These are phyloP conservation scores for Sebastes matsubarae DNA, from an alignment of 2,797 vertebrate genomes.

Conservation along the genomic window DNA sequence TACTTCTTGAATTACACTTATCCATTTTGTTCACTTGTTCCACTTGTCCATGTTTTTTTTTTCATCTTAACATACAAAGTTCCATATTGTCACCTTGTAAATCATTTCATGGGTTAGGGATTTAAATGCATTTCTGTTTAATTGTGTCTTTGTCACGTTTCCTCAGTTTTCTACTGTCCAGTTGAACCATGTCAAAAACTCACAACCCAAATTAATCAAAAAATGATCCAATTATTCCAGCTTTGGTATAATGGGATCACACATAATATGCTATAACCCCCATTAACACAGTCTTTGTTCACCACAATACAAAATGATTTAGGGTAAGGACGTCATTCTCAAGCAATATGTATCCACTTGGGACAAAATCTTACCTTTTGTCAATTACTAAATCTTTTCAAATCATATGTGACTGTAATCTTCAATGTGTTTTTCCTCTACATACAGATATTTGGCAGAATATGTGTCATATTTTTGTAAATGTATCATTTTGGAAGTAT, in stretches of 20 bases:
- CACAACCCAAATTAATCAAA: neutral
- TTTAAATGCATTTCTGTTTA: neutral
- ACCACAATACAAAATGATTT: neutral
- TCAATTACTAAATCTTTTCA: neutral
- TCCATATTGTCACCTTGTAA: neutral
- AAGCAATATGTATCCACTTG: neutral
- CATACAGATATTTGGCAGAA: neutral
- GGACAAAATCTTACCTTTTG: neutral
- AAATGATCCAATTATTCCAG: neutral
- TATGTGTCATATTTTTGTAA: neutral
- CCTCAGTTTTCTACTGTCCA: neutral
- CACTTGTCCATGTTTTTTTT: no score
- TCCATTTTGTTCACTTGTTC: no score
- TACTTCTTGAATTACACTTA: no score
- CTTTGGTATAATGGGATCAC: neutral
- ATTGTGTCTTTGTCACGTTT: neutral
- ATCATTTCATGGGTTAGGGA: neutral
- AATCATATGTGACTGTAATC: neutral
- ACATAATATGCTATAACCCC: neutral
- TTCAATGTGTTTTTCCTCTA: neutral
- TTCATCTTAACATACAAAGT: neutral
- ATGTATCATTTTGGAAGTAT: neutral
- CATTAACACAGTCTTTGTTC: neutral
- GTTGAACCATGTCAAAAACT: neutral
- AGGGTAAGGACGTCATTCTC: neutral